A percentile compares a stretch with the other conserved stretches of the same genome.
Conservation (phyloP, 2,797 vertebrate genomes). For the Notolepis coatsorum region DNA sequence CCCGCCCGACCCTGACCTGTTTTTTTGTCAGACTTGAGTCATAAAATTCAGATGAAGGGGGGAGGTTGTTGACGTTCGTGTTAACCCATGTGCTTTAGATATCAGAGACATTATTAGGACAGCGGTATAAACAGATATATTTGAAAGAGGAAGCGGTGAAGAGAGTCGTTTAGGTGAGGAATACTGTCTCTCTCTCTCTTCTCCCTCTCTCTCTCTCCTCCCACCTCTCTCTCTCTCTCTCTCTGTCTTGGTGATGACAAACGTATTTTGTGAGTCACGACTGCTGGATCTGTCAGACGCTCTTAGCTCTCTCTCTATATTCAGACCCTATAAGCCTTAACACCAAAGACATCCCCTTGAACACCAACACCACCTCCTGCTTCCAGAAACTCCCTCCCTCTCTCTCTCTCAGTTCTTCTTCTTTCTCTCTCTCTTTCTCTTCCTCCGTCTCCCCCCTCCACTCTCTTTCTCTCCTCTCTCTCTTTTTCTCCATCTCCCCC, state of each 20-base stretch:
- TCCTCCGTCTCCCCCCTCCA: neutral
- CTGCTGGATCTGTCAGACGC: constrained; percentile 67
- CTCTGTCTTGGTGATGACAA: constrained; percentile 66
- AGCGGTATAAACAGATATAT: constrained; percentile 11
- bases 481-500: constrained; percentile 2
- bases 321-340: constrained; percentile 70
- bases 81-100: neutral
- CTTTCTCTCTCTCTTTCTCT: constrained; percentile 7
- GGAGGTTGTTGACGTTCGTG: neutral
- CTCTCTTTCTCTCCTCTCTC: neutral
- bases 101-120: too few relatives aligned
- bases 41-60: neutral
- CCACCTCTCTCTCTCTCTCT: neutral
- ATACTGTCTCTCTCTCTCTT: constrained; percentile 53
- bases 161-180: constrained; percentile 36
- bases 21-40: too few relatives aligned
- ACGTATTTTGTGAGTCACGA: constrained; percentile 82
- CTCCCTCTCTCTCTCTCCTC: constrained; percentile 51
- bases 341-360: constrained; percentile 65
- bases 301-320: constrained; percentile 63
- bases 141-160: constrained; percentile 4
- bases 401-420: constrained; percentile 5
- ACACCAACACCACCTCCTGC: constrained; percentile 73
- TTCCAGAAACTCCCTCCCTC: constrained; percentile 68
- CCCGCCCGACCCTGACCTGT: too few relatives aligned